Percentiles rank a stretch among this genome's conserved stretches.
phyloP scores from a whole-genome alignment of 2,113 vertebrate genomes.

The Campylomormyrus tamandua region DNA sequence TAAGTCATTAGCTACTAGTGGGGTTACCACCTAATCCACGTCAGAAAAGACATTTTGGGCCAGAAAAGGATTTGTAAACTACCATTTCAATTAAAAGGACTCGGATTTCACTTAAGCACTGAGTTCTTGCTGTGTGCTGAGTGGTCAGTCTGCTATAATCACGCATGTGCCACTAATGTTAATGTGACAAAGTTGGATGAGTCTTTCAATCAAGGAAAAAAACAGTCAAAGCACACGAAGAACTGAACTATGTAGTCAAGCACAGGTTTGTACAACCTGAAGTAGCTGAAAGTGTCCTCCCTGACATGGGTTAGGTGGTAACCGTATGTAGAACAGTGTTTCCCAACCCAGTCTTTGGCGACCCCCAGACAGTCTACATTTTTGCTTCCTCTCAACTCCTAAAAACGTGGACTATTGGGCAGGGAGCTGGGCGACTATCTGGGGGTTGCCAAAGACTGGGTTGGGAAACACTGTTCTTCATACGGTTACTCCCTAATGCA shows the following conservation, averaged over 20 bases:
- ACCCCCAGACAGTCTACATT: not conserved
- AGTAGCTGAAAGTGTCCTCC: not conserved
- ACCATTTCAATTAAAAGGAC: not conserved
- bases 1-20: not conserved
- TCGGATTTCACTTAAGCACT: not conserved
- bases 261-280: not conserved
- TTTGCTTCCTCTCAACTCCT: no score
- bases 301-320: not conserved
- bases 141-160: not conserved
- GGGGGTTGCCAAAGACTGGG: not conserved
- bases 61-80: not conserved
- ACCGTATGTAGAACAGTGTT: not conserved
- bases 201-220: not conserved
- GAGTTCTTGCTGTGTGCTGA: not conserved
- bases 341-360: not conserved
- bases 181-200: not conserved
- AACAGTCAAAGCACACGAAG: not conserved
- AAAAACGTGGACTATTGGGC: not conserved
- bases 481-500: not conserved
- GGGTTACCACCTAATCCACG: not conserved
- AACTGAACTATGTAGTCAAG: not conserved
- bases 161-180: not conserved
- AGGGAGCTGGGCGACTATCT: no score
- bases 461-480: not conserved
- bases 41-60: not conserved